phyloP scores from a whole-genome alignment of 2,888 invertebrate species.

The Drosophila meridionalis region DNA sequence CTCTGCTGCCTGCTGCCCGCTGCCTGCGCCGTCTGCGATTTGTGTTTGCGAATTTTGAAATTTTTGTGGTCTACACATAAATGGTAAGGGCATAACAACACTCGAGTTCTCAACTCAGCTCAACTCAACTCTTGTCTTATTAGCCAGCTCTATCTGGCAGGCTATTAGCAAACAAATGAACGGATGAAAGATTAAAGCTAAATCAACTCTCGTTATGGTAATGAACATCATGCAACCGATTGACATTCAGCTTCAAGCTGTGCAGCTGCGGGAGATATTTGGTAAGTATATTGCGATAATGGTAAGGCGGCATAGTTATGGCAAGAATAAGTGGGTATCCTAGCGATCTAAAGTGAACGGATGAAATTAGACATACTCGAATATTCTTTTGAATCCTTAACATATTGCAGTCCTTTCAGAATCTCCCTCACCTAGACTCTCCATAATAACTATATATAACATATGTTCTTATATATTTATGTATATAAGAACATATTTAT shows the following conservation, averaged over 20 bases:
- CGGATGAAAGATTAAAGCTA: slow-evolving; percentile 15
- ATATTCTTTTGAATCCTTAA: no score
- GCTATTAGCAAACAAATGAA: slow-evolving; percentile 19
- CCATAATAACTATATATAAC: no score
- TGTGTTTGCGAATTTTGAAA: slow-evolving; percentile 41
- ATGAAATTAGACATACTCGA: background rate
- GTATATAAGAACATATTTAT: no score
- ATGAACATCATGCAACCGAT: slow-evolving; percentile 16
- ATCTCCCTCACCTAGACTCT: no score
- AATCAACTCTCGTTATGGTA: slow-evolving; percentile 27
- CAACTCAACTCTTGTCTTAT: slow-evolving; percentile 29
- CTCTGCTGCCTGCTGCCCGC: slow-evolving; percentile 26
- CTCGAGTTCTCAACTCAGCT: slow-evolving; percentile 40
- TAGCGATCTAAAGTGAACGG: no score
- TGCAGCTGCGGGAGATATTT: slow-evolving; percentile 7
- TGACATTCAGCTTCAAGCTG: slow-evolving; percentile 13
- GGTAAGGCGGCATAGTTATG: background rate
- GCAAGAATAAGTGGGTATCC: background rate
- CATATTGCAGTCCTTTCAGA: background rate
- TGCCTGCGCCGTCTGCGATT: slow-evolving; percentile 30
- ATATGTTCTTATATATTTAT: no score
- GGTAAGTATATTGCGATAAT: background rate
- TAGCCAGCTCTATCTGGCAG: slow-evolving; percentile 11
- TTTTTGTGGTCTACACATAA: slow-evolving; percentile 47
- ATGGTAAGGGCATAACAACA: slow-evolving; percentile 44